These are phyloP conservation scores for Caenorhabditis wallacei DNA, from an alignment of 2,888 invertebrate genomes.

Conservation along the genomic window DNA sequence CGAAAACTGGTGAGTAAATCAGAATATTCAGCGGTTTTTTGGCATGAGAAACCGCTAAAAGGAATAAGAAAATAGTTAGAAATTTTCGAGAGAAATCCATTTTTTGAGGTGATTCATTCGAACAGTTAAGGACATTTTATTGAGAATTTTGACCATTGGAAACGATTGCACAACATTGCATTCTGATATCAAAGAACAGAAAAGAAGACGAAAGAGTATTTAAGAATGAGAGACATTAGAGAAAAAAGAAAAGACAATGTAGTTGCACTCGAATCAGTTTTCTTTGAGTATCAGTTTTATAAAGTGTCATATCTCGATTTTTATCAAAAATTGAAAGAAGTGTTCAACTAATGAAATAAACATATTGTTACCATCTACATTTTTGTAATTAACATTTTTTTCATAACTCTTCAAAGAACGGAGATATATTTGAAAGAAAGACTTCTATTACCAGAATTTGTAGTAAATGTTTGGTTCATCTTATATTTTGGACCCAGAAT, in stretches of 20 bases:
- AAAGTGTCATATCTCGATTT: too few relatives aligned
- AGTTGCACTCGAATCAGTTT: background rate
- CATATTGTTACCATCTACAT: too few relatives aligned
- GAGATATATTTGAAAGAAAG: too few relatives aligned
- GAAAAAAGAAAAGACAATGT: background rate
- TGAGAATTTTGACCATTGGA: background rate
- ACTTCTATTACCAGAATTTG: too few relatives aligned
- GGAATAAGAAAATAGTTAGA: background rate
- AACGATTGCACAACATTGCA: slow-evolving; percentile 33
- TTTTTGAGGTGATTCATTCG: background rate
- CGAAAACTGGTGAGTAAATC: slow-evolving; percentile 55
- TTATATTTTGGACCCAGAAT: too few relatives aligned
- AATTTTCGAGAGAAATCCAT: background rate
- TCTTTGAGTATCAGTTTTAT: too few relatives aligned
- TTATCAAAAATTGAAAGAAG: too few relatives aligned
- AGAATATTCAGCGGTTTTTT: slow-evolving; percentile 46
- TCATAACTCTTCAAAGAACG: too few relatives aligned
- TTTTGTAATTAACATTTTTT: too few relatives aligned
- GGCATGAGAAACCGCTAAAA: background rate
- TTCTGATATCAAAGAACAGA: slow-evolving; percentile 13
- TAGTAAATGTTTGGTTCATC: too few relatives aligned
- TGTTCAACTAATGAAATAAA: too few relatives aligned
- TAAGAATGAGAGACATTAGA: background rate
- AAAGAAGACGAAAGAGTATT: background rate
- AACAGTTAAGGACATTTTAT: slow-evolving; percentile 9